phyloP scores from a whole-genome alignment of 1,140 invertebrate species.

The Thalassaphorura encarpata region DNA sequence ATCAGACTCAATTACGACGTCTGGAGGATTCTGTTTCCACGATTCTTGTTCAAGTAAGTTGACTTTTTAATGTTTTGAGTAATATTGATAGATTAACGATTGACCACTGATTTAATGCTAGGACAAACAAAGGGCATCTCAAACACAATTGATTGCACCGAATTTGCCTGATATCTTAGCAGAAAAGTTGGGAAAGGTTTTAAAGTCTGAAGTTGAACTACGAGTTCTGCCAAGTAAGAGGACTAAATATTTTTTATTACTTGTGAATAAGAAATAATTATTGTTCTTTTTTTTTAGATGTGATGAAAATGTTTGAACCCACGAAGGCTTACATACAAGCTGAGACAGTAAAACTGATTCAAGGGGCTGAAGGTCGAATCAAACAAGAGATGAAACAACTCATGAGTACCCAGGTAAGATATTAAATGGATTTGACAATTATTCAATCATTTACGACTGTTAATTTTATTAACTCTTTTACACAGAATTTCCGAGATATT shows the following conservation, averaged over 20 bases:
- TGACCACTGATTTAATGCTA: no score
- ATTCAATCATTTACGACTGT: conserved; percentile 16
- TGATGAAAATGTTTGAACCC: conserved; percentile 48
- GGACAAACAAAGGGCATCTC: background rate
- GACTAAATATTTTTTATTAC: background rate
- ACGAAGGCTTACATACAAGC: conserved; percentile 55
- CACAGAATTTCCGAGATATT: conserved; percentile 12
- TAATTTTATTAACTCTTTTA: no score
- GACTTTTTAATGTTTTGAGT: no score
- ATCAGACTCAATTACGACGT: conserved; percentile 1
- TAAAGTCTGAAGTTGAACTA: conserved; percentile 28
- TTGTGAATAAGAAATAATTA: background rate
- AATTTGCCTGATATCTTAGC: conserved; percentile 25
- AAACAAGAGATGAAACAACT: conserved; percentile 68
- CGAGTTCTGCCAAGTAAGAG: conserved; percentile 21
- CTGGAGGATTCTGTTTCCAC: conserved; percentile 9
- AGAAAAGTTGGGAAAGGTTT: conserved; percentile 21
- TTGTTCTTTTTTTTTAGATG: conserved; percentile 33
- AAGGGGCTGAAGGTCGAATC: conserved; percentile 57
- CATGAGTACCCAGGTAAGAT: conserved; percentile 56
- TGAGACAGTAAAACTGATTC: conserved; percentile 57
- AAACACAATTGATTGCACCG: conserved; percentile 13
- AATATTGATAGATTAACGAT: no score
- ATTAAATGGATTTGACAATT: conserved; percentile 10
- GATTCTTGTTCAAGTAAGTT: no score